A percentile compares a stretch with the other conserved stretches of the same genome.
These are phyloP conservation scores for Allochrocebus solatus DNA, from an alignment of 2,797 vertebrate species.

Conservation along the genomic window DNA sequence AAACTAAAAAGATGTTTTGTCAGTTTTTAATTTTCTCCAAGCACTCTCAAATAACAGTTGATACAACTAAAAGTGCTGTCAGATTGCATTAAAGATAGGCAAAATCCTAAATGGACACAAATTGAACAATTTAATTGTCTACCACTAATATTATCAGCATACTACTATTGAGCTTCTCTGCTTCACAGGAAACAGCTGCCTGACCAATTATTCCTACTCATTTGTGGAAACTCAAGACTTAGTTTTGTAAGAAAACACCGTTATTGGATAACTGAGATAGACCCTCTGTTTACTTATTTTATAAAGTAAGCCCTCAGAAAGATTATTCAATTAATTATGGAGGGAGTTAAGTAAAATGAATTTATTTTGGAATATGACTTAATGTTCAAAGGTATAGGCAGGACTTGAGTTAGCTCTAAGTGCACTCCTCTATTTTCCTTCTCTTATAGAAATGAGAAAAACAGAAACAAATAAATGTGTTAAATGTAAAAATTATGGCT, in stretches of 20 bases:
- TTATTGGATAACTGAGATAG: not conserved
- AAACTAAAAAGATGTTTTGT: slow-evolving; percentile 50
- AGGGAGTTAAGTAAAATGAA: not conserved
- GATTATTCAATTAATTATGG: not conserved
- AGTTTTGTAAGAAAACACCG: not conserved
- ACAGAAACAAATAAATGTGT: not conserved
- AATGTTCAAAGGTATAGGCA: not conserved
- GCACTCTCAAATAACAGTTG: slow-evolving; percentile 32
- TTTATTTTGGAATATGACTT: slow-evolving; percentile 31
- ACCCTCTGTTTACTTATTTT: not conserved
- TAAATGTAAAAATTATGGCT: not conserved
- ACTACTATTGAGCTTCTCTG: not conserved
- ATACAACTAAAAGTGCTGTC: slow-evolving; percentile 54
- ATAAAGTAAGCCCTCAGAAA: not conserved
- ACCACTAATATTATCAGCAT: not conserved
- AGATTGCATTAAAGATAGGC: slow-evolving; percentile 55
- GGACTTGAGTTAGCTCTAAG: not conserved
- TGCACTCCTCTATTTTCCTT: not conserved
- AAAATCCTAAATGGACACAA: slow-evolving; percentile 25
- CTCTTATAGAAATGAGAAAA: not conserved
- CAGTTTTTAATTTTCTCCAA: slow-evolving; percentile 54
- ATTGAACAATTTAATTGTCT: slow-evolving; percentile 59
- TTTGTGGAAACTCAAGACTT: not conserved
- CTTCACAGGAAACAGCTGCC: not conserved
- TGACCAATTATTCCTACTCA: not conserved